A percentile compares a stretch with the other conserved stretches of the same genome.
Evolutionary conservation across 2,888 invertebrate species (phyloP).

Genomic region (Clostera curtula): DNA sequence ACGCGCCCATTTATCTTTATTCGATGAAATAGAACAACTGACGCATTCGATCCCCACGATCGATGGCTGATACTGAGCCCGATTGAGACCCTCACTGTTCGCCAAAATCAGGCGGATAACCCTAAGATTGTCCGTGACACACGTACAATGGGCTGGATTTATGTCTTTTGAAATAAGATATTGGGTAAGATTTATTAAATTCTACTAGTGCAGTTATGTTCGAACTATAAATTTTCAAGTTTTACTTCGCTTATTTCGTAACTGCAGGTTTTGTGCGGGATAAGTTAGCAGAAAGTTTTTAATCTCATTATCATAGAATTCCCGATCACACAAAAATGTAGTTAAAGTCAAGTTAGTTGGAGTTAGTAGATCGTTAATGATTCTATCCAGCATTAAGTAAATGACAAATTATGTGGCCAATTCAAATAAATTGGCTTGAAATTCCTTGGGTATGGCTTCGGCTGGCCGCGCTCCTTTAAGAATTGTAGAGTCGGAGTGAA

Average conservation of each 20-base stretch:
- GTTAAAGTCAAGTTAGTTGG: neutral
- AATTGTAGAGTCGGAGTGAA: too few species aligned
- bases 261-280: too few species aligned
- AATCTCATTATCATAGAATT: too few species aligned
- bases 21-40: slow-evolving; percentile 53
- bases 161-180: slow-evolving; percentile 43
- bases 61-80: slow-evolving; percentile 31
- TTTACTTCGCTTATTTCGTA: too few species aligned
- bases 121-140: slow-evolving; percentile 38
- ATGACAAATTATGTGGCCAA: neutral
- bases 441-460: too few species aligned
- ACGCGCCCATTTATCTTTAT: slow-evolving; percentile 62
- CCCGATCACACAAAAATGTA: neutral
- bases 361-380: slow-evolving; percentile 1
- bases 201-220: slow-evolving; percentile 27
- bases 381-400: slow-evolving; percentile 1
- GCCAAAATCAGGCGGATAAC: slow-evolving; percentile 29
- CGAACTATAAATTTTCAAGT: too few species aligned
- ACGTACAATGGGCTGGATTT: slow-evolving; percentile 43
- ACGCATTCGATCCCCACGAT: slow-evolving; percentile 44
- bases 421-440: neutral
- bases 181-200: slow-evolving; percentile 33
- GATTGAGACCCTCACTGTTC: slow-evolving; percentile 31
- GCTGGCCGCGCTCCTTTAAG: neutral
- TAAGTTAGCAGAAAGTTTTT: too few species aligned